phyloP scores from a whole-genome alignment of 2,888 invertebrate genomes.

The Lobophora halterata region DNA sequence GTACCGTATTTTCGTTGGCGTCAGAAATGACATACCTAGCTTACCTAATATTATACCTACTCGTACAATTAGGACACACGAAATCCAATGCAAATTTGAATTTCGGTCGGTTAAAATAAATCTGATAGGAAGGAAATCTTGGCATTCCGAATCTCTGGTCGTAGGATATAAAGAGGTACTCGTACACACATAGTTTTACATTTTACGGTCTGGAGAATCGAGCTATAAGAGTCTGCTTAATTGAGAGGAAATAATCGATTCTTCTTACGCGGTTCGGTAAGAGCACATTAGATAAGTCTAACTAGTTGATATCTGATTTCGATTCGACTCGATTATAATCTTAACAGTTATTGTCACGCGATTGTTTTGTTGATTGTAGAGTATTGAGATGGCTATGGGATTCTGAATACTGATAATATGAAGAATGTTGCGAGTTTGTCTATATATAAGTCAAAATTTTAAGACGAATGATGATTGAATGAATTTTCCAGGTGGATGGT shows the following conservation, averaged over 20 bases:
- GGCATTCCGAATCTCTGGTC: too few species aligned
- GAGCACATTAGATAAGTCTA: constrained; percentile 29
- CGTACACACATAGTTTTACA: constrained; percentile 38
- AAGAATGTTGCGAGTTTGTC: neutral
- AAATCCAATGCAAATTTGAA: too few species aligned
- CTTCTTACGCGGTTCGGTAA: constrained; percentile 32
- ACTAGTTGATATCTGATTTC: too few species aligned
- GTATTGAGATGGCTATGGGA: constrained; percentile 9
- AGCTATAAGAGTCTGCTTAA: constrained; percentile 39
- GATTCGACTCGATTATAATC: constrained; percentile 29
- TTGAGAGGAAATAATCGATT: constrained; percentile 52
- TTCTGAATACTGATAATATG: neutral
- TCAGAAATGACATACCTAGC: too few species aligned
- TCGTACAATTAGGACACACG: too few species aligned
- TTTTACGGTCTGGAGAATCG: constrained; percentile 40
- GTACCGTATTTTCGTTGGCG: too few species aligned
- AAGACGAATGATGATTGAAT: too few species aligned
- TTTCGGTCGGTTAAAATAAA: too few species aligned
- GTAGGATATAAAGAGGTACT: constrained; percentile 16
- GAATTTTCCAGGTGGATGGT: too few species aligned
- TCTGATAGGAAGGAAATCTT: too few species aligned
- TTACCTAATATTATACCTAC: too few species aligned
- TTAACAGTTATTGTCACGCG: constrained; percentile 32
- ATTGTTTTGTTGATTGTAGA: constrained; percentile 25
- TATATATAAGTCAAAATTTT: too few species aligned